Conservation (phyloP, 53 echinoderm and acorn worm genomes). For the Henricia sp. region DNA sequence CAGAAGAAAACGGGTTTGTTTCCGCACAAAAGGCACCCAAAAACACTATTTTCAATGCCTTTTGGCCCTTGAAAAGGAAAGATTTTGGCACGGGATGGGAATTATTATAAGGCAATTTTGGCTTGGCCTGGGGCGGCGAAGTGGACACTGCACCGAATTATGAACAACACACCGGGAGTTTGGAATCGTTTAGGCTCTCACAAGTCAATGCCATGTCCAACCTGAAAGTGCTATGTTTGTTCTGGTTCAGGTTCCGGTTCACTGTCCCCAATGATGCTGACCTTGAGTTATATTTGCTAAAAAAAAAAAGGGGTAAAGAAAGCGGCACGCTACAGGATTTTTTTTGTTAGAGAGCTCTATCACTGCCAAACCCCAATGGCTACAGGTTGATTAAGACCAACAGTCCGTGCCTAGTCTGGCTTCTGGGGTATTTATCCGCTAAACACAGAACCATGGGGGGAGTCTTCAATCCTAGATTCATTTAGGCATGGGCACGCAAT, state of each 20-base stretch:
- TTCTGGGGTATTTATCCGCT: constrained; percentile 43
- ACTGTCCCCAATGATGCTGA: constrained; percentile 35
- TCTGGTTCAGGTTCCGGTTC: constrained; percentile 41
- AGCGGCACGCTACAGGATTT: not conserved
- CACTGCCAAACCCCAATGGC: constrained; percentile 5
- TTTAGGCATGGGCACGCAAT: constrained; percentile 23
- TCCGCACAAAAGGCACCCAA: too few relatives aligned
- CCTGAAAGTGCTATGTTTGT: constrained; percentile 6
- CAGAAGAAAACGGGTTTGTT: too few relatives aligned
- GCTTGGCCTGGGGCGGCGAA: not conserved
- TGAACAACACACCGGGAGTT: not conserved
- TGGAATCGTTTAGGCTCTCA: not conserved
- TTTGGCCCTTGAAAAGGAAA: too few relatives aligned
- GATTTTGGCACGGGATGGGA: too few relatives aligned
- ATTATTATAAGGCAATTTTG: too few relatives aligned
- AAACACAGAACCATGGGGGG: constrained; percentile 36
- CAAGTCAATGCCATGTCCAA: constrained; percentile 18
- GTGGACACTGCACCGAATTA: not conserved
- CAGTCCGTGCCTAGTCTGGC: constrained; percentile 55
- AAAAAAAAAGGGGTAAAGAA: not conserved
- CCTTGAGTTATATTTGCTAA: constrained; percentile 24
- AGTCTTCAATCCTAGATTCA: too few relatives aligned
- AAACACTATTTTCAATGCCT: too few relatives aligned
- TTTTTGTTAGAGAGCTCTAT: not conserved
- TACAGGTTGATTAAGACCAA: constrained; percentile 24